Base-by-base conservation (phyloP, 2,888 invertebrate genomes). In the Charanyca ferruginea region DNA sequence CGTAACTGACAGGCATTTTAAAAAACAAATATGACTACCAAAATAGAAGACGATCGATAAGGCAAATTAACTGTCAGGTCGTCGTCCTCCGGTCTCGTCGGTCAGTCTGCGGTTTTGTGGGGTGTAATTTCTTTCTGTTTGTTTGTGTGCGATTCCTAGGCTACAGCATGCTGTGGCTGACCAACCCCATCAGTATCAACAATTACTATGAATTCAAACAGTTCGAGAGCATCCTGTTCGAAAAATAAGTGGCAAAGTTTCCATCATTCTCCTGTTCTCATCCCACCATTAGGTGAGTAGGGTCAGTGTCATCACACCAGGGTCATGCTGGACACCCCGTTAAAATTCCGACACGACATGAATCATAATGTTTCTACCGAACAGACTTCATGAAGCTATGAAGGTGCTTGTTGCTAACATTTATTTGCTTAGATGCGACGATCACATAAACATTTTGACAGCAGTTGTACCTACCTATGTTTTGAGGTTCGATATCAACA, bases 131-230 rank as follows among this genome's bases (percentile, higher is more conserved):
- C 1, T 59, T 47, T 45, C 9, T 38, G 35, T 73, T 22, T 18
- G 11, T 2, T 41, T 59, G 71, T 71, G 64, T 57, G 45, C 49
- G 47, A 61, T 59, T 25, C 47, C 51, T 22, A 20, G 41, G 67
- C 38, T 62, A 59, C 73, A 77, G 51, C 54, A 76, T 78, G 74
- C 35, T 63, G 22, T 93, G 93, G 91, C 83, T 91, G 16, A 65
- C 79, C 9, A 85, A 87, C 59, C 89, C 89, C 0, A 81, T 87
- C 28, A 87, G 85, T 57, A 81, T 93, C 57, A 93, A 93, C 79
- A 90, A 81, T 76, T 93, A 89, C 82, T 92, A 90, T 85, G 91
- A 93, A 70, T 93, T 89, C 75, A 89, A 85, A 66, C 85, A 87
- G 59, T 90, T 89, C 52, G 83, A 92, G 76, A 68, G 66, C 44